Evolutionary conservation across 2,888 invertebrate genomes (phyloP), one percentile per base, ranked within the genome.

Genomic region (Eristalis intricaria): DNA sequence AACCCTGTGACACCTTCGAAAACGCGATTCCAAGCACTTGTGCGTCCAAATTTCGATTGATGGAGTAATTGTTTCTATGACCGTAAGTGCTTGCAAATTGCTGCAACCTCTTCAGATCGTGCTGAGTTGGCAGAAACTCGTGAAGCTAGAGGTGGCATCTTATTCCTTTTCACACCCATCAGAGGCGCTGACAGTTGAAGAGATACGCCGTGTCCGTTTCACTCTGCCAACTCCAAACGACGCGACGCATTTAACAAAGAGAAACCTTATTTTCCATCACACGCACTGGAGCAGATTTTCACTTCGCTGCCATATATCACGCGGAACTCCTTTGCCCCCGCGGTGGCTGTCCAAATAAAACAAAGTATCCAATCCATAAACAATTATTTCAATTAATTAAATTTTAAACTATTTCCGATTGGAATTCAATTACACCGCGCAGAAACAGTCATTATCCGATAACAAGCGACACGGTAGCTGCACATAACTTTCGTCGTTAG

Each of bases 361-460:
- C 60, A 13, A 50, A 19, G 2, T 8, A 23, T 70, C 69, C 22
- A 61, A 58, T 61, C 81, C 81, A 85, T 85, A 81, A 77, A 79
- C 71, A 74, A 79, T 79, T 84, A 76, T 84, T 71, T 80, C 75
- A 76, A 84, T 80, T 87, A 87, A 87, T 87, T 87, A 76, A 80
- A 80, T 69, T 76, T 84, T 64, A 87, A 87, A 83, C 79, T 83
- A 87, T 87, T 87, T 87, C 84, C 87, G 87, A 87, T 87, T 80
- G 87, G 87, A 87, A 87, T 87, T 87, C 84, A 80, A 87, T 87
- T 80, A 76, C 84, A 80, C 64, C 87, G 66, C 84, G 84, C 79
- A 70, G 78, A 86, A 86, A 86, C 50, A 82, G 83, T 83, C 86
- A 83, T 86, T 86, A 79, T 78, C 83, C 86, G 83, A 78, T 82